Evolutionary conservation across 2,113 vertebrate species (phyloP).

Genomic region (Steatornis caripensis): DNA sequence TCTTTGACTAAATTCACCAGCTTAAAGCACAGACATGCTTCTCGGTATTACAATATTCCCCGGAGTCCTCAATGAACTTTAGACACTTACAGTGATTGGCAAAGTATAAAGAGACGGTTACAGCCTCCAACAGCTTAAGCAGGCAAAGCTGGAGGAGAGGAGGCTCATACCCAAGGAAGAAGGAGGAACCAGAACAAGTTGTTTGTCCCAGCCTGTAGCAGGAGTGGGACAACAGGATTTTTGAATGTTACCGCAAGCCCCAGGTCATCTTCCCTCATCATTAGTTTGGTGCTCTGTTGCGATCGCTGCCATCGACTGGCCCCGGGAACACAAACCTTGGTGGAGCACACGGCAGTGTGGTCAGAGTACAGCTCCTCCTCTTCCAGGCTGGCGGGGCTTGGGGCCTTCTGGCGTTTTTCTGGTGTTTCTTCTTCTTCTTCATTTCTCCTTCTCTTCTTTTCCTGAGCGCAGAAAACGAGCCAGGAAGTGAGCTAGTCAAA

Average conservation of each 20-base stretch:
- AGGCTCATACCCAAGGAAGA: neutral
- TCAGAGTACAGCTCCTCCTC: conserved; percentile 65
- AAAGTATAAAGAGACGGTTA: neutral
- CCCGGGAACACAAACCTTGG: conserved; percentile 70
- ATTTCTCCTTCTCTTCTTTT: conserved; percentile 74
- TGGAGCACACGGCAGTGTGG: conserved; percentile 74
- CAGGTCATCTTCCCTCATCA: neutral
- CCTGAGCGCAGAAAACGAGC: conserved; percentile 50
- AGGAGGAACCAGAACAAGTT: neutral
- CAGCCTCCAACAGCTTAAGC: neutral
- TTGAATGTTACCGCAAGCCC: rapidly evolving
- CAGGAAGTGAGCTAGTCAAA: neutral
- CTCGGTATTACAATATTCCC: neutral
- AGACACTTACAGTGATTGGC: neutral
- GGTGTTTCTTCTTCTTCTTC: conserved; percentile 71
- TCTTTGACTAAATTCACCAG: neutral
- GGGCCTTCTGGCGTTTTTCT: conserved; percentile 74
- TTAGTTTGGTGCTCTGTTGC: neutral
- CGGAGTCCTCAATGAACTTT: neutral
- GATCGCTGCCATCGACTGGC: neutral
- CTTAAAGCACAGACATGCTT: neutral
- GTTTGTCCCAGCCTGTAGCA: neutral
- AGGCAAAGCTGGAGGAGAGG: neutral
- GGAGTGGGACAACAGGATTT: neutral
- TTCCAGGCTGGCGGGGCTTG: conserved; percentile 65